Evolutionary conservation across 2,113 vertebrate genomes (phyloP).

Genomic region (Collichthys lucidus): DNA sequence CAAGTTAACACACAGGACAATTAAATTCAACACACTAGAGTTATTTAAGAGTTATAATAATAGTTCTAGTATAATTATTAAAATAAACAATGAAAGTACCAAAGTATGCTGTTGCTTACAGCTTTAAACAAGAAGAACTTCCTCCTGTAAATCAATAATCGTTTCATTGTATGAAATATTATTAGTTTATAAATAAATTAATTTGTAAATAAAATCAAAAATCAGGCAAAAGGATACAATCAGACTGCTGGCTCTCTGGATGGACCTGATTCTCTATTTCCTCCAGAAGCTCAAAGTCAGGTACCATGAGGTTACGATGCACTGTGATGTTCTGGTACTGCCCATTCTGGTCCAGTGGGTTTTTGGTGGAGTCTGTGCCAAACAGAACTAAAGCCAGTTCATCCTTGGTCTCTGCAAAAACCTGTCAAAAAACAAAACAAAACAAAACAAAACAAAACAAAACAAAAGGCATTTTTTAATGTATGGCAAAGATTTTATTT

Average conservation of each 20-base stretch:
- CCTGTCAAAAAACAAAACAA: constrained; percentile 78
- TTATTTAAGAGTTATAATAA: too few relatives aligned
- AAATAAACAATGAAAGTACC: too few relatives aligned
- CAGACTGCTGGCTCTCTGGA: constrained; percentile 87
- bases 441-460: neutral
- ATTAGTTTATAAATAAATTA: too few relatives aligned
- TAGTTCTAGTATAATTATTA: too few relatives aligned
- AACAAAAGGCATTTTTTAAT: neutral
- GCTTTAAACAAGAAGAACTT: too few relatives aligned
- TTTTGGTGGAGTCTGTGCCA: constrained; percentile 89
- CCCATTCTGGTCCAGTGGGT: constrained; percentile 83
- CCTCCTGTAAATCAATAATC: too few relatives aligned
- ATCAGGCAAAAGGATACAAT: constrained; percentile 91
- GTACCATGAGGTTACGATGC: constrained; percentile 87
- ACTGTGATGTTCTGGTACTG: constrained; percentile 94
- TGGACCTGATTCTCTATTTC: constrained; percentile 89
- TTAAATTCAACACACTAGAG: too few relatives aligned
- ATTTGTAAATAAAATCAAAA: too few relatives aligned
- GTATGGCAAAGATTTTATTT: neutral
- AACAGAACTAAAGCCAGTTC: constrained; percentile 93
- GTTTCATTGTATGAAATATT: too few relatives aligned
- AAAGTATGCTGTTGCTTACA: too few relatives aligned
- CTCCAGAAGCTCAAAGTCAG: constrained; percentile 93
- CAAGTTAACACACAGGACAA: neutral
- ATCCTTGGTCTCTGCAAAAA: constrained; percentile 95